Evolutionary conservation across 2,888 invertebrate species (phyloP).

Genomic region (Glyphotaelius pellucidus): DNA sequence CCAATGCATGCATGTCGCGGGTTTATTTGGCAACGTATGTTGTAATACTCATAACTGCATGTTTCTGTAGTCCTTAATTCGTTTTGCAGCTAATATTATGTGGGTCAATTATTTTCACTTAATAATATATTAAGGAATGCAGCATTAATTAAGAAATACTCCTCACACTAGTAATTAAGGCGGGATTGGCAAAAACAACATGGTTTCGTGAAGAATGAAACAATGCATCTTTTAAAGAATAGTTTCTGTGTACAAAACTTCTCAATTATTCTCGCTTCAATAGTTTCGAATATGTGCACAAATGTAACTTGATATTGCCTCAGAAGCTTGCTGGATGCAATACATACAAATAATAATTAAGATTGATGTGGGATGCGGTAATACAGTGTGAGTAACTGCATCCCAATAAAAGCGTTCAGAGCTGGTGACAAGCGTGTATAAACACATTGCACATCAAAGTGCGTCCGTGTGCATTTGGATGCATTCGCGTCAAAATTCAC

Average conservation of each 20-base stretch:
- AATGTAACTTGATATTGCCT: not conserved
- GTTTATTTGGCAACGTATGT: not conserved
- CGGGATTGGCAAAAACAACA: not conserved
- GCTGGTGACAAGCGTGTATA: not conserved
- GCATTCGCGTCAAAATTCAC: not conserved
- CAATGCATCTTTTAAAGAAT: not conserved
- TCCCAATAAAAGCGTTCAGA: not conserved
- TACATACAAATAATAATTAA: not conserved
- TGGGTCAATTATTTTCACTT: not conserved
- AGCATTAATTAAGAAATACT: not conserved
- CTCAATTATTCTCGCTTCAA: not conserved
- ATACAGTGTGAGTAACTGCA: not conserved
- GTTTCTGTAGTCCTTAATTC: not conserved
- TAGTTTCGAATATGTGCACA: not conserved
- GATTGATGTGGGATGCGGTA: not conserved
- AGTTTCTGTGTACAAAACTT: not conserved
- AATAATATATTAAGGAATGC: not conserved
- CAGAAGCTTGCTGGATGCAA: not conserved
- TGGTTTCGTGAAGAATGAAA: not conserved
- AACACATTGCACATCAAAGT: not conserved
- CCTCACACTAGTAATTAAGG: not conserved
- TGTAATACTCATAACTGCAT: not conserved
- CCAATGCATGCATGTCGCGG: not conserved
- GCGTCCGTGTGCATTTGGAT: not conserved
- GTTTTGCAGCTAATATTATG: not conserved